These are phyloP conservation scores for Manduca sexta DNA, from an alignment of 1,140 invertebrate genomes.

Conservation along the genomic window DNA sequence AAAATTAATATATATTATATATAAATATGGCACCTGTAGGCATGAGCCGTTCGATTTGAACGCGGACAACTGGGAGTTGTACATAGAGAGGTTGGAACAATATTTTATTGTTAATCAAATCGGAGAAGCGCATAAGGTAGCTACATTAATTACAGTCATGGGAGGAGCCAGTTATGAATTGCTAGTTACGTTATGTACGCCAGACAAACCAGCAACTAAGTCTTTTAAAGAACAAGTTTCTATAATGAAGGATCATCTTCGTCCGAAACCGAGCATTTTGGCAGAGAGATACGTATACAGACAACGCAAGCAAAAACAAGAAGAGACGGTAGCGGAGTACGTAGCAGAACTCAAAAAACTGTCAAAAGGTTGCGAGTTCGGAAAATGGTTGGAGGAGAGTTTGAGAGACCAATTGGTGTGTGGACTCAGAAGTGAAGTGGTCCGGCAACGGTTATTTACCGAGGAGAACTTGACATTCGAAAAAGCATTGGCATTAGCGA, in stretches of 20 bases:
- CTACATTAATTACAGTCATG: slow-evolving; percentile 3
- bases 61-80: neutral
- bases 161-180: neutral
- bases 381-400: slow-evolving; percentile 10
- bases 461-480: slow-evolving; percentile 14
- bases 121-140: neutral
- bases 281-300: too few relatives aligned
- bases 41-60: neutral
- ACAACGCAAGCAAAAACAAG: too few relatives aligned
- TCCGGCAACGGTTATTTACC: slow-evolving; percentile 22
- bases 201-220: neutral
- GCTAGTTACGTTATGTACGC: slow-evolving; percentile 1
- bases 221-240: neutral
- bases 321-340: too few relatives aligned
- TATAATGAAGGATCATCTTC: neutral
- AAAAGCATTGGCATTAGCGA: slow-evolving; percentile 10
- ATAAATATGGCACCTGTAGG: neutral
- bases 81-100: slow-evolving; percentile 2
- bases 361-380: slow-evolving; percentile 15
- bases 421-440: slow-evolving; percentile 18
- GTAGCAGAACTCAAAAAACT: slow-evolving; percentile 19
- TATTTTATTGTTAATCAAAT: slow-evolving; percentile 2
- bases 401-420: slow-evolving; percentile 26
- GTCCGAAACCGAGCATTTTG: neutral
- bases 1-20: neutral